Percentiles rank a stretch among this genome's conserved stretches.
Evolutionary conservation across 1,140 invertebrate genomes (phyloP).

Genomic region (Trachelipus rathkii): DNA sequence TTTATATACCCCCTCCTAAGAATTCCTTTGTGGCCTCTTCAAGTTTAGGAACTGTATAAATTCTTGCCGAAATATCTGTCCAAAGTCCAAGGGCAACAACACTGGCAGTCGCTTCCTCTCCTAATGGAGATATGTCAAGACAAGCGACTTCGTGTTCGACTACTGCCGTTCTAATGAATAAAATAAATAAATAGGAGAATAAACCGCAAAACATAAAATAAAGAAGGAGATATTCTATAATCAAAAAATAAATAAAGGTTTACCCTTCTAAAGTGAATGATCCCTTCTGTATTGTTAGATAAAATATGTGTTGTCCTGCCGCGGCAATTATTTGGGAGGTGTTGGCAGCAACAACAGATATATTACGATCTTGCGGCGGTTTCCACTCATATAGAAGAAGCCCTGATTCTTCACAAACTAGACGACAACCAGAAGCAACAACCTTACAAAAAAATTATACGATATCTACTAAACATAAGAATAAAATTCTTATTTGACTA

Average conservation of each 20-base stretch:
- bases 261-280: conserved; percentile 39
- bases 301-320: conserved; percentile 81
- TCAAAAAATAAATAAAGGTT: background rate
- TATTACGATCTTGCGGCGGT: conserved; percentile 43
- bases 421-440: conserved; percentile 48
- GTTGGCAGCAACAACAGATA: conserved; percentile 75
- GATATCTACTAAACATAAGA: too few relatives aligned
- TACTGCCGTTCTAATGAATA: background rate
- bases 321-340: conserved; percentile 78
- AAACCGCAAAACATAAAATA: background rate
- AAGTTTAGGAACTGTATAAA: conserved; percentile 73
- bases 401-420: conserved; percentile 50
- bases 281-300: conserved; percentile 69
- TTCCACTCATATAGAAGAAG: conserved; percentile 49
- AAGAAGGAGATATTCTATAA: too few relatives aligned
- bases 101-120: conserved; percentile 57
- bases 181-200: background rate
- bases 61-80: conserved; percentile 91
- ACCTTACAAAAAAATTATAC: background rate
- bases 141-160: conserved; percentile 93
- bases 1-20: conserved; percentile 67
- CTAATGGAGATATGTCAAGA: conserved; percentile 84
- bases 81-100: conserved; percentile 90
- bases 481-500: too few relatives aligned
- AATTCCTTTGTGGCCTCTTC: conserved; percentile 76